Percentiles rank a stretch among this genome's conserved stretches.
phyloP scores from a whole-genome alignment of 1,140 invertebrate genomes.

The Procambarus virginalis region DNA sequence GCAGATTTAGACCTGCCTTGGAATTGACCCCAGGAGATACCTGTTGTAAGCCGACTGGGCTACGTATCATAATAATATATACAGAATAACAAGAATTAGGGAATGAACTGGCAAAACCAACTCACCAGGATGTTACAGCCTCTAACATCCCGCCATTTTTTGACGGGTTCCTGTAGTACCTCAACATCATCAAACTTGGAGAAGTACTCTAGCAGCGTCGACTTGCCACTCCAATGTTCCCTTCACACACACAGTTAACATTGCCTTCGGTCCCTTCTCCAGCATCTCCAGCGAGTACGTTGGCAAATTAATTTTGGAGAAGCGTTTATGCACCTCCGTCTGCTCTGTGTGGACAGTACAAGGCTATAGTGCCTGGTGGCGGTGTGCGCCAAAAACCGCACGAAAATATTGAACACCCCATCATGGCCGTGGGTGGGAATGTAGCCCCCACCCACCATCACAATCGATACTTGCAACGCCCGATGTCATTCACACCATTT shows the following conservation, averaged over 20 bases:
- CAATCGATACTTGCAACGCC: background rate
- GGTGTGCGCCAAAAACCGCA: background rate
- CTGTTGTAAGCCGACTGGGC: too few relatives aligned
- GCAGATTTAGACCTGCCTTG: too few relatives aligned
- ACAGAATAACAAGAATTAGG: too few relatives aligned
- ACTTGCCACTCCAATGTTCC: conserved; percentile 97
- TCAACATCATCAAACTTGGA: conserved; percentile 77
- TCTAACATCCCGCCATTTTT: conserved; percentile 87
- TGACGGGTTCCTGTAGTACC: conserved; percentile 82
- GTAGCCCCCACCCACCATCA: background rate
- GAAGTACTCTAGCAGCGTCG: conserved; percentile 92
- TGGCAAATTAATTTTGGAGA: conserved; percentile 29
- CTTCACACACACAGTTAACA: conserved; percentile 78
- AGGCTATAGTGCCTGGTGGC: background rate
- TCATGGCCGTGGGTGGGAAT: background rate
- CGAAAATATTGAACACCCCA: background rate
- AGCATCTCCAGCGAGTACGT: background rate
- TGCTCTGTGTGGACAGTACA: background rate
- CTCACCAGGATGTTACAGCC: conserved; percentile 87
- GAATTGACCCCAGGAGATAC: too few relatives aligned
- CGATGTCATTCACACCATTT: background rate
- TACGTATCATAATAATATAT: too few relatives aligned
- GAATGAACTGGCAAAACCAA: conserved; percentile 69
- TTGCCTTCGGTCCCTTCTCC: conserved; percentile 19
- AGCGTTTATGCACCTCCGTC: background rate